Conservation (phyloP, 2,888 invertebrate species). For the Orthosia incerta region DNA sequence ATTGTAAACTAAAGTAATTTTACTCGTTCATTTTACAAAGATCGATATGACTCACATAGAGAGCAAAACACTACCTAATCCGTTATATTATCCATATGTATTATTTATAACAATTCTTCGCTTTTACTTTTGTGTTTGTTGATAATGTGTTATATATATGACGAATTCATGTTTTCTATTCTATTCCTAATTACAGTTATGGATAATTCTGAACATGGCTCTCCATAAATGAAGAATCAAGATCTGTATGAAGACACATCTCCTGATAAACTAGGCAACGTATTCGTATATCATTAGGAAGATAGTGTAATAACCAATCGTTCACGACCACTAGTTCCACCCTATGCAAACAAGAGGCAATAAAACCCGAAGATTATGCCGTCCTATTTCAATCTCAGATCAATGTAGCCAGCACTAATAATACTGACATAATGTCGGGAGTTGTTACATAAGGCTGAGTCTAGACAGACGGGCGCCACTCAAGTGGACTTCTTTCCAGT, state of each 20-base stretch:
- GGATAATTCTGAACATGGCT: background rate
- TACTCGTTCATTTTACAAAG: background rate
- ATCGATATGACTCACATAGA: background rate
- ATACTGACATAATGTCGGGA: slow-evolving; percentile 14
- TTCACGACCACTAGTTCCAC: slow-evolving; percentile 3
- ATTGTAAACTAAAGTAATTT: background rate
- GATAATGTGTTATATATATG: no score
- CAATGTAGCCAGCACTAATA: slow-evolving; percentile 17
- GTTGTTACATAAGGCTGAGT: slow-evolving; percentile 42
- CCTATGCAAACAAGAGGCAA: slow-evolving; percentile 10
- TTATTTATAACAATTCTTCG: no score
- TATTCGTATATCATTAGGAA: slow-evolving; percentile 7
- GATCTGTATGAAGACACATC: background rate
- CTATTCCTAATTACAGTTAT: no score
- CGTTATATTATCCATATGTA: no score
- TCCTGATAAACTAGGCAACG: background rate
- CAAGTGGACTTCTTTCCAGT: slow-evolving; percentile 25
- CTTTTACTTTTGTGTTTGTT: no score
- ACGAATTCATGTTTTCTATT: no score
- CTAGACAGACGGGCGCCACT: slow-evolving; percentile 65
- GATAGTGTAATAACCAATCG: background rate
- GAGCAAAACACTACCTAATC: no score
- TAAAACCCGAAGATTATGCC: slow-evolving; percentile 39
- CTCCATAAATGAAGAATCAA: background rate
- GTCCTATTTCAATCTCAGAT: slow-evolving; percentile 32